Evolutionary conservation across 2,888 invertebrate species (phyloP).

Genomic region (Tuta absoluta): DNA sequence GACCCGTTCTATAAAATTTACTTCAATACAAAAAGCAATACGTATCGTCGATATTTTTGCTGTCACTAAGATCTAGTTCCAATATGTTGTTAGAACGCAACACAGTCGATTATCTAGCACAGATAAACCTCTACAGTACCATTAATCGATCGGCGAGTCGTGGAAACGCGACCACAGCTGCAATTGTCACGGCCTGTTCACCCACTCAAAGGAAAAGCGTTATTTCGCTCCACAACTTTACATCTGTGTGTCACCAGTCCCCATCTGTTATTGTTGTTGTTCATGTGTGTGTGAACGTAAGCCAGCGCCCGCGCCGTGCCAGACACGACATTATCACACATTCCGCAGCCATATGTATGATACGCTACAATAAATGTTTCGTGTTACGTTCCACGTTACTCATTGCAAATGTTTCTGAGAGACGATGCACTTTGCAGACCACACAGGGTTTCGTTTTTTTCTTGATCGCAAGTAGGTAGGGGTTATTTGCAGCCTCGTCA

Average conservation of each 20-base stretch:
- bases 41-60: not conserved
- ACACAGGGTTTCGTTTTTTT: not conserved
- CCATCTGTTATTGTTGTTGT: conserved; percentile 35
- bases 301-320: conserved; percentile 45
- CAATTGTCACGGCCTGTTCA: conserved; percentile 19
- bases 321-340: conserved; percentile 48
- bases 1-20: too few species aligned
- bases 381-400: conserved; percentile 10
- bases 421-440: conserved; percentile 7
- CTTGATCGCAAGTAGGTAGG: too few species aligned
- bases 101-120: not conserved
- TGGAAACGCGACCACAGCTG: conserved; percentile 20
- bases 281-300: conserved; percentile 40
- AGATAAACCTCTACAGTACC: not conserved
- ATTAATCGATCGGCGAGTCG: conserved; percentile 5
- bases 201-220: conserved; percentile 23
- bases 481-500: too few species aligned
- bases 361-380: conserved; percentile 7
- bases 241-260: conserved; percentile 12
- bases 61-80: not conserved
- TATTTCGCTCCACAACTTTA: conserved; percentile 13
- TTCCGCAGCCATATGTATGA: conserved; percentile 24
- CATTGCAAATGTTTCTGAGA: not conserved
- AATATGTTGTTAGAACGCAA: not conserved
- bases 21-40: too few species aligned